Base-by-base conservation (phyloP, 2,888 invertebrate species). In the Caenorhabditis zanzibari region DNA sequence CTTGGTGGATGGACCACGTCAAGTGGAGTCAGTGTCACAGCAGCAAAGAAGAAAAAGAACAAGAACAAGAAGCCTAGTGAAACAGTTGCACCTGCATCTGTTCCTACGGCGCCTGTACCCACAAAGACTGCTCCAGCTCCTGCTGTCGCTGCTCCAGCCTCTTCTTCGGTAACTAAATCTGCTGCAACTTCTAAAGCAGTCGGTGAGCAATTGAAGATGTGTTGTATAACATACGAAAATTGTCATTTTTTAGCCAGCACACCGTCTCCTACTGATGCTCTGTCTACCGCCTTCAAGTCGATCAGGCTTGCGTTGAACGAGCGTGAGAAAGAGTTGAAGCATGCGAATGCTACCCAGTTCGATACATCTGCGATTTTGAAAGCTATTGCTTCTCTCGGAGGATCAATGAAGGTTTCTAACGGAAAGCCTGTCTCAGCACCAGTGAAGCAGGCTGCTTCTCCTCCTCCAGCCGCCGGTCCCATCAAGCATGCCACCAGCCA, bases 1-100 rank as follows among this genome's bases (percentile, higher is more conserved):
- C 86, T 91, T 12, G 91, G 91, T 38, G 90, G 86, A 63, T 92
- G 91, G 91, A 89, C 89, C 22, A 87, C 76, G n/a, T 79, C 84
- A 10, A 73, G 75, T 64, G 87, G 83, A 19, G 75, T 58, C 38
- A 82, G 82, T 68, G 82, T 82, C 22, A 71, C 80, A 22, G 80
- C 74, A 58, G 79, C 69, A 41, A 79, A 83, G 74, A 87, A 90
- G 73, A 92, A 90, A 81, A 89, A 89, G 75, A 90, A 88, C 80
- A 87, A 88, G 86, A 85, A 81, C 71, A 88, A 86, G 74, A 84
- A 89, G 74, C 54, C 82, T 22, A 41, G 73, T 12, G 54, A 26
- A 26, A 32, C 72, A 1, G 63, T 47, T 28, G 38, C 71, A 32
- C 71, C 69, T 22, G 52, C 10, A 22, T n/a, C 66, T 14, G 22